Percentiles rank a stretch among this genome's conserved stretches.
phyloP scores from a whole-genome alignment of 2,888 invertebrate species.

The Pseudeuparius sepicola region DNA sequence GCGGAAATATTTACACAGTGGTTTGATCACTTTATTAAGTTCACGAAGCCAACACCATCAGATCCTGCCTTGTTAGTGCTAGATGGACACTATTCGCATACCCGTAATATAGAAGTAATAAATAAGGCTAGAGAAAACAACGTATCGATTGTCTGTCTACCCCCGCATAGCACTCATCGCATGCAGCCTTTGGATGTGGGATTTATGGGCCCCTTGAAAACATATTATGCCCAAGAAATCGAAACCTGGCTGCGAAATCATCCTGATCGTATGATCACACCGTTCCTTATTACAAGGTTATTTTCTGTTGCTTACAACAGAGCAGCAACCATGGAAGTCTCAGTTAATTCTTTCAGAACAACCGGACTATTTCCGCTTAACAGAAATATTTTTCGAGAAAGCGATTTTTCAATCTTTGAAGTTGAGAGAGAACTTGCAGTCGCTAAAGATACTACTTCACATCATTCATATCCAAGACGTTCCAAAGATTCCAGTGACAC shows the following conservation, averaged over 20 bases:
- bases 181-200: constrained; percentile 4
- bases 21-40: constrained; percentile 9
- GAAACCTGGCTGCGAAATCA: constrained; percentile 6
- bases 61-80: constrained; percentile 6
- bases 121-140: too few relatives aligned
- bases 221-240: neutral
- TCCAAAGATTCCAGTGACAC: too few relatives aligned
- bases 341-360: neutral
- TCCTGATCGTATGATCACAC: too few relatives aligned
- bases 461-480: too few relatives aligned
- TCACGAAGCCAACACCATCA: constrained; percentile 8
- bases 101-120: too few relatives aligned
- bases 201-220: constrained; percentile 8
- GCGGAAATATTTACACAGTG: constrained; percentile 7
- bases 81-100: too few relatives aligned
- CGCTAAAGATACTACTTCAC: too few relatives aligned
- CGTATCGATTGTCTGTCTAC: constrained; percentile 5
- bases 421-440: too few relatives aligned
- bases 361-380: constrained; percentile 4
- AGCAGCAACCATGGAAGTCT: too few relatives aligned
- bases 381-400: constrained; percentile 1
- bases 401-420: constrained; percentile 1
- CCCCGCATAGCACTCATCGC: constrained; percentile 5
- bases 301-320: too few relatives aligned
- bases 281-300: too few relatives aligned